These are phyloP conservation scores for Nudaria mundana DNA, from an alignment of 2,888 invertebrate genomes.

Conservation along the genomic window DNA sequence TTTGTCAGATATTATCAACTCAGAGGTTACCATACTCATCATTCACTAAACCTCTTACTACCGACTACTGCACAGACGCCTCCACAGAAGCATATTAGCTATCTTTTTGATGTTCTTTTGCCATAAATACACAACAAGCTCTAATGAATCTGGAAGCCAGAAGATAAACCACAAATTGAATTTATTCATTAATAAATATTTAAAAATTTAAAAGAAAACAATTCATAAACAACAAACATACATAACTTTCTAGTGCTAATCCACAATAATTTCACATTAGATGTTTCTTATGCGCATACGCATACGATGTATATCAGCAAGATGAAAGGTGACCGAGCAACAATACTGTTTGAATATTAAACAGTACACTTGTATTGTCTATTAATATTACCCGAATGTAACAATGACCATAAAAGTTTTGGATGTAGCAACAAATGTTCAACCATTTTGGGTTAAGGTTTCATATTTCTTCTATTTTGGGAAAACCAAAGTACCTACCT, in stretches of 20 bases:
- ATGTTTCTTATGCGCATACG: constrained; percentile 35
- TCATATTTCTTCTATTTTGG: constrained; percentile 2
- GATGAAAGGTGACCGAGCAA: constrained; percentile 42
- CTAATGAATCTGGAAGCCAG: too few relatives aligned
- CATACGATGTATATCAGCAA: constrained; percentile 39
- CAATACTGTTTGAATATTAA: constrained; percentile 28
- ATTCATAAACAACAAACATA: background rate
- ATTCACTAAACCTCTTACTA: too few relatives aligned
- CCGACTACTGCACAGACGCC: too few relatives aligned
- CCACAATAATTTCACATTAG: constrained; percentile 30
- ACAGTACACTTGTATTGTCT: constrained; percentile 25
- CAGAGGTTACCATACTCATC: too few relatives aligned
- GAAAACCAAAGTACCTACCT: too few relatives aligned
- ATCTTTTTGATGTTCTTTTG: too few relatives aligned
- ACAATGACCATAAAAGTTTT: constrained; percentile 22
- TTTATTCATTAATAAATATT: too few relatives aligned
- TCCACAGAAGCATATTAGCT: too few relatives aligned
- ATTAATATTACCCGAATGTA: constrained; percentile 28
- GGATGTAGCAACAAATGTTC: constrained; percentile 20
- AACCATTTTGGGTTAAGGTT: background rate
- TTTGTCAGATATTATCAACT: too few relatives aligned
- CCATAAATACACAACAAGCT: too few relatives aligned
- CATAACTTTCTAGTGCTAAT: constrained; percentile 17
- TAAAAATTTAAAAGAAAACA: too few relatives aligned
- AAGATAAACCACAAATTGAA: too few relatives aligned